These are phyloP conservation scores for Caenorhabditis angaria DNA, from an alignment of 2,888 invertebrate genomes.

Conservation along the genomic window DNA sequence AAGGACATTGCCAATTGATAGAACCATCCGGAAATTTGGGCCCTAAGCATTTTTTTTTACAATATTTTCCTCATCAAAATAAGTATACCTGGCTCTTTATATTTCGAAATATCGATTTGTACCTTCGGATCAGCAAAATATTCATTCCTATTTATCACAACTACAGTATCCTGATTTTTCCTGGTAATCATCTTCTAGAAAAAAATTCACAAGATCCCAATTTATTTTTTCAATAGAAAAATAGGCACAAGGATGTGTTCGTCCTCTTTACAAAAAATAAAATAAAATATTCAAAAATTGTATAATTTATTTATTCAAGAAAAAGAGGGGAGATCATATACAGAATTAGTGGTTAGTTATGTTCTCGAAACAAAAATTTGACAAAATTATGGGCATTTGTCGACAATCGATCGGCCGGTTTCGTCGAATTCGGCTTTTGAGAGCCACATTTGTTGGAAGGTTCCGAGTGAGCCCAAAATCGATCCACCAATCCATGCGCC, in stretches of 20 bases:
- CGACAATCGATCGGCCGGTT: slow-evolving; percentile 93
- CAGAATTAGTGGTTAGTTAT: not conserved
- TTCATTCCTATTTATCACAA: not conserved
- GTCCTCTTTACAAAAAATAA: not conserved
- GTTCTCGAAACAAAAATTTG: not conserved
- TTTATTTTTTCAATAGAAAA: not conserved
- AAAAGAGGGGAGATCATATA: slow-evolving; percentile 6
- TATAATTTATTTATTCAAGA: slow-evolving; percentile 3
- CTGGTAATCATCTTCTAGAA: not conserved
- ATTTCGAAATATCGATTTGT: not conserved
- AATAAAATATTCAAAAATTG: slow-evolving; percentile 6
- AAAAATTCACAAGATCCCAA: not conserved
- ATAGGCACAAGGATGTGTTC: not conserved
- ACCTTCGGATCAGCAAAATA: not conserved
- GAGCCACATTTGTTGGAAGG: slow-evolving; percentile 99
- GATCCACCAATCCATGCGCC: slow-evolving; percentile 99
- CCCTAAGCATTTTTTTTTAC: slow-evolving; percentile 26
- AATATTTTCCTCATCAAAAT: not conserved
- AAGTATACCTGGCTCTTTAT: not conserved
- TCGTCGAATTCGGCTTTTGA: slow-evolving; percentile 99
- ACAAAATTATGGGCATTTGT: slow-evolving; percentile 80
- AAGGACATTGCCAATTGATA: slow-evolving; percentile 56
- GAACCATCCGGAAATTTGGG: slow-evolving; percentile 46
- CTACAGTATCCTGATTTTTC: not conserved
- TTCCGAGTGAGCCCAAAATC: slow-evolving; percentile 95